Percentiles rank a stretch among this genome's conserved stretches.
Conservation (phyloP, 1,140 invertebrate genomes). For the Matsumurasca onukii region DNA sequence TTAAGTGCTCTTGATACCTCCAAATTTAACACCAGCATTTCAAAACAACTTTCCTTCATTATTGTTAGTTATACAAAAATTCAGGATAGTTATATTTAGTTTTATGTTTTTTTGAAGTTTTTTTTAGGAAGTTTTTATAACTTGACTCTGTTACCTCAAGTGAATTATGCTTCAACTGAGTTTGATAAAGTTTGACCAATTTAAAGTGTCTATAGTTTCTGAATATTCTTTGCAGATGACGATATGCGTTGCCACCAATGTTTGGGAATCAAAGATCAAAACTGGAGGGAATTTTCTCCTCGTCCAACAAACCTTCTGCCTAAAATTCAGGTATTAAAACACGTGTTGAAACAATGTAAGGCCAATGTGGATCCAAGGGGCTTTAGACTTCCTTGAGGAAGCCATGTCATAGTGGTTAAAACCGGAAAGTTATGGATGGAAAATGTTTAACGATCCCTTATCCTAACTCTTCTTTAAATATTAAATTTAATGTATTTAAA, state of each 20-base stretch:
- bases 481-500: neutral
- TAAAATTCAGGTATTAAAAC: constrained; percentile 7
- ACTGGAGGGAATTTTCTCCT: constrained; percentile 77
- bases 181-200: too few species aligned
- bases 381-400: neutral
- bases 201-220: too few species aligned
- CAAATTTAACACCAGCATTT: too few species aligned
- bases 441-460: neutral
- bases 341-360: neutral
- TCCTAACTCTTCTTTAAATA: neutral
- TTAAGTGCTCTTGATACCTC: too few species aligned
- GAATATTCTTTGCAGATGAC: too few species aligned
- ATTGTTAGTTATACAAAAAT: too few species aligned
- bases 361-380: neutral
- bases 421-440: neutral
- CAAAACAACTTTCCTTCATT: too few species aligned
- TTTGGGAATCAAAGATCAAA: constrained; percentile 49
- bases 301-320: constrained; percentile 74
- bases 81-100: too few species aligned
- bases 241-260: neutral
- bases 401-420: neutral
- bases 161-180: too few species aligned
- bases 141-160: too few species aligned
- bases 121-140: too few species aligned
- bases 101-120: too few species aligned